Evolutionary conservation across 35 echinoderm and acorn worm genomes (phyloP).

Genomic region (Acanthaster planci): DNA sequence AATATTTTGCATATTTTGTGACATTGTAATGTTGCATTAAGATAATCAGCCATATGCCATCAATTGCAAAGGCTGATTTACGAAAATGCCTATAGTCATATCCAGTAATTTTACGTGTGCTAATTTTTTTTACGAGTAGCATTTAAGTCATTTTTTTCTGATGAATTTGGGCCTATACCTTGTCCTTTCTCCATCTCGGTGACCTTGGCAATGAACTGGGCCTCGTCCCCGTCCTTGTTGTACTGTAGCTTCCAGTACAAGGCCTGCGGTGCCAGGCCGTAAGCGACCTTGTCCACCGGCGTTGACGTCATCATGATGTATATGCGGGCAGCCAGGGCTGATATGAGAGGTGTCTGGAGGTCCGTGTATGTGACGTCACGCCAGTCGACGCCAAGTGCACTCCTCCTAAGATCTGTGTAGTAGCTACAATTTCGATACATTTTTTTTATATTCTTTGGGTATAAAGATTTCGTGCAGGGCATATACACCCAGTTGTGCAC

Average conservation of each 20-base stretch:
- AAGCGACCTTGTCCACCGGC: neutral
- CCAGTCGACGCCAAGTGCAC: neutral
- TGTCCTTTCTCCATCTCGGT: neutral
- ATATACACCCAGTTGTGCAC: too few species aligned
- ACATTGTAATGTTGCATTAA: too few species aligned
- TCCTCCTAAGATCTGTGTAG: neutral
- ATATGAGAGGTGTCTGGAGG: neutral
- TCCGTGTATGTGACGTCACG: conserved; percentile 3
- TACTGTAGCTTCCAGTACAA: neutral
- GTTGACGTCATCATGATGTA: conserved; percentile 20
- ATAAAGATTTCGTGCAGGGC: too few species aligned
- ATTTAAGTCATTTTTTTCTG: too few species aligned
- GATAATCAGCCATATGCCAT: too few species aligned
- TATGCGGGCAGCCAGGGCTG: conserved; percentile 11
- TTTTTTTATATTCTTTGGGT: too few species aligned
- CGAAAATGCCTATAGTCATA: too few species aligned
- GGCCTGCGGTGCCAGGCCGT: neutral
- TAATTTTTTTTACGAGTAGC: too few species aligned
- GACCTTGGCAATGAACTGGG: neutral
- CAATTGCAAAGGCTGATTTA: too few species aligned
- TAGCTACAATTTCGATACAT: too few species aligned
- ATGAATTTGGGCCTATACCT: neutral
- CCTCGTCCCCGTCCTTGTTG: neutral
- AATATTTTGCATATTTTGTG: too few species aligned
- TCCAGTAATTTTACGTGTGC: too few species aligned